Evolutionary conservation across 1,140 invertebrate species (phyloP), one percentile per base, ranked within the genome.

Genomic region (Anthonomus grandis): DNA sequence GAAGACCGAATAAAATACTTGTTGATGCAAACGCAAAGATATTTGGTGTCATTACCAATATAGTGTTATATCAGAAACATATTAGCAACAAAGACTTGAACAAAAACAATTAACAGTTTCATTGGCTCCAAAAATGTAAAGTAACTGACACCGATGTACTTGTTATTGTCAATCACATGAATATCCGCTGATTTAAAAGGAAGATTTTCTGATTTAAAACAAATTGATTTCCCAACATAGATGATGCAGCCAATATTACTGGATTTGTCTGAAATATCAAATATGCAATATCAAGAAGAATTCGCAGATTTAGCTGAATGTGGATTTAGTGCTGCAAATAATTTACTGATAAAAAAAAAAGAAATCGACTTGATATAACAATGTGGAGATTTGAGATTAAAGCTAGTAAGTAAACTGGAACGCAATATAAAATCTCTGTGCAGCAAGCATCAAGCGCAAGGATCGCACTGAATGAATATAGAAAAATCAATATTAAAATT

Each of bases 1-100:
- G 59, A 59, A 25, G 49, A 62, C 47, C 31, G 55, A 62, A 58
- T 59, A 62, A 62, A 54, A 48, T 25, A 54, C 50, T 59, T 55
- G 21, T 59, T 44, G 57, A 59, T 42, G 44, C 50, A 59, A 46
- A 59, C 44, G 38, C 44, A 24, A 53, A 59, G 36, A 62, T 54
- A 59, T 54, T 57, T 52, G 54, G 34, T 53, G 42, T 53, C 49
- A 58, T 53, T 44, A 54, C 41, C 21, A 13, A 21, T 24, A 41
- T 57, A 41, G 53, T 46, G 36, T 59, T 56, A 60, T 50, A 27
- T 57, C 58, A 60, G 37, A 49, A 47, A 60, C 37, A 60, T 60
- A 57, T 60, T 60, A 48, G 57, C 45, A 48, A 60, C 37, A 57
- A 60, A 49, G 48, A 60, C 31, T 56, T 60, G 37, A 48, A 60